Base-by-base conservation (phyloP, 1,140 invertebrate species). In the Sitodiplosis mosellana region DNA sequence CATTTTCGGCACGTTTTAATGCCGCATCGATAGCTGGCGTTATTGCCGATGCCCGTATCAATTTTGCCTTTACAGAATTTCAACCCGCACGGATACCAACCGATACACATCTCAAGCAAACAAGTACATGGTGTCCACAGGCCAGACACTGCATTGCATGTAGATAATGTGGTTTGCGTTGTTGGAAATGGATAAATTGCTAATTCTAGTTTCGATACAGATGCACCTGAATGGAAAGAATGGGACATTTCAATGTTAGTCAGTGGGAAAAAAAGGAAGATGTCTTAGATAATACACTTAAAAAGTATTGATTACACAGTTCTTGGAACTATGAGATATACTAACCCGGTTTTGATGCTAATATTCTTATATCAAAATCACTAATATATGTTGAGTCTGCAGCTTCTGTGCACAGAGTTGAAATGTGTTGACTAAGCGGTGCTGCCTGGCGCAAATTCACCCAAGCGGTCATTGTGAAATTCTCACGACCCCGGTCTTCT, bases 1-100 rank as follows among this genome's bases (percentile, higher is more conserved):
- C 87, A 92, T 62, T 87, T 82, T 58, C 80, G 79, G 64, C 91
- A 96, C 5, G 90, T 94, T 67, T 91, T 89, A 58, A 96, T 96
- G 46, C 91, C 91, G 66, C 91, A 96, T 14, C 89, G 72, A 66
- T 92, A 92, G 51, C 76, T 80, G 52, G 71, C 55, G 27, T 65
- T 66, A 19, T 69, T 68, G 47, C 59, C 57, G 41, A 59, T 57
- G 14, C 53, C 55, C 43, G 1, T 50, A 51, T 64, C 59, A 11
- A 74, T 54, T 48, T 62, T 62, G 11, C 83, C 83, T 57, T 87
- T 87, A 64, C 91, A 95, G 66, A 91, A 94, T 64, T 94, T 94
- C 4, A 94, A 67, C 12, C 86, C 86, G 68, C 90, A 95, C 0
- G 88, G 90, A 68, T 92, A 94, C 84, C 84, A 79, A 46, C 75